Percentiles rank a stretch among this genome's conserved stretches.
Conservation (phyloP, 2,797 vertebrate species). For the Trachops cirrhosus region DNA sequence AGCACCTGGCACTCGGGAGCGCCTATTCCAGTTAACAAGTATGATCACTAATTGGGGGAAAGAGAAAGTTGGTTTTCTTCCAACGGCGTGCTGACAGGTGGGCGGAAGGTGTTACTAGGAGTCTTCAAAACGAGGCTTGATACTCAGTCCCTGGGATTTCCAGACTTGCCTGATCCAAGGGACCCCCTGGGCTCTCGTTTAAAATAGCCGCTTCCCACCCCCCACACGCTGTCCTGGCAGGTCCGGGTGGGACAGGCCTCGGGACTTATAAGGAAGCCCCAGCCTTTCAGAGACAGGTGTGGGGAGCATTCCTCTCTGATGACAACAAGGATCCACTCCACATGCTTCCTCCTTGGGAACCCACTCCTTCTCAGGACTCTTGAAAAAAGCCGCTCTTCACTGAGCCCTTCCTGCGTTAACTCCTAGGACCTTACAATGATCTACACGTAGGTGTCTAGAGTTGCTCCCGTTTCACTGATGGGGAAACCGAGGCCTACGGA, state of each 20-base stretch:
- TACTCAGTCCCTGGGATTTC: neutral
- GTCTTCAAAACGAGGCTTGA: neutral
- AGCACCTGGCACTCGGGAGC: neutral
- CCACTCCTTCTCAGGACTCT: neutral
- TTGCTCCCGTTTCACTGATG: neutral
- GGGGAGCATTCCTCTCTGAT: constrained; percentile 44
- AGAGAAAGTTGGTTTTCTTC: constrained; percentile 18
- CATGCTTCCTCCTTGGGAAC: neutral
- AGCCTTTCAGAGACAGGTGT: neutral
- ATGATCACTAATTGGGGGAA: neutral
- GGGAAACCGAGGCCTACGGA: neutral
- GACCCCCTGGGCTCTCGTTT: neutral
- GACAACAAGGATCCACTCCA: neutral
- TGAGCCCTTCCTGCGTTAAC: neutral
- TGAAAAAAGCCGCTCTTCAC: neutral
- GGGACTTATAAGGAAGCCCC: neutral
- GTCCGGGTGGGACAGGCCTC: neutral
- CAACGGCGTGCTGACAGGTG: neutral
- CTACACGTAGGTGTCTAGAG: neutral
- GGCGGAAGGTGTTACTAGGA: neutral
- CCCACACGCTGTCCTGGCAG: neutral
- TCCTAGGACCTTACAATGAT: neutral
- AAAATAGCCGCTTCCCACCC: neutral
- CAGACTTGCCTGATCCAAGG: neutral
- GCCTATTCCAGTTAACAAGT: neutral